Evolutionary conservation across 2,888 invertebrate genomes (phyloP).

Genomic region (Rhodophaea formosa): DNA sequence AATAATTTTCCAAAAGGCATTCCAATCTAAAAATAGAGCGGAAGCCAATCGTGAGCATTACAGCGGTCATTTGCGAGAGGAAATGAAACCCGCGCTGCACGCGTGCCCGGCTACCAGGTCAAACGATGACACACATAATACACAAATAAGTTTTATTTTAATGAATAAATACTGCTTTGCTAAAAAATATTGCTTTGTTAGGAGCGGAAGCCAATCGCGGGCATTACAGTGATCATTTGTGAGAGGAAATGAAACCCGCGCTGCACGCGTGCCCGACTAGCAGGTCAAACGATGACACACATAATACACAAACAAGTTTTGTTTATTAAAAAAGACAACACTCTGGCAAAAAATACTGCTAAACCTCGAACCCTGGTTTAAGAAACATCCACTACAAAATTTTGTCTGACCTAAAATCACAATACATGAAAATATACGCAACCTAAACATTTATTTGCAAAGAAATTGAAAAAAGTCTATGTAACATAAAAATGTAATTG

Average conservation of each 20-base stretch:
- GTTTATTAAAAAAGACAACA: not conserved
- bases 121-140: not conserved
- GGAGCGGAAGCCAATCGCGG: not conserved
- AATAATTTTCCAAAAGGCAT: not conserved
- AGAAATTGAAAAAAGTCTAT: too few species aligned
- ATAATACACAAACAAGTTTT: not conserved
- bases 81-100: not conserved
- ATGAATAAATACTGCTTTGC: not conserved
- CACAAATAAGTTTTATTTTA: not conserved
- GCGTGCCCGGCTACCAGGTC: not conserved
- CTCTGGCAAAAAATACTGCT: too few species aligned
- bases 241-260: not conserved
- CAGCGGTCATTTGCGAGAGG: not conserved
- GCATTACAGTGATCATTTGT: not conserved
- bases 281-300: not conserved
- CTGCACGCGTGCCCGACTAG: not conserved
- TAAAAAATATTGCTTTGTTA: too few species aligned
- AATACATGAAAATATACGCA: too few species aligned
- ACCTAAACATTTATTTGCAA: too few species aligned
- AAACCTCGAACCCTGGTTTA: too few species aligned
- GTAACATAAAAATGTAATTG: too few species aligned
- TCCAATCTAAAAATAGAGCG: not conserved
- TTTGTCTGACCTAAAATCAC: too few species aligned
- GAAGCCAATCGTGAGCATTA: not conserved
- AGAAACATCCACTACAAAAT: too few species aligned